Conservation (phyloP, 2,113 vertebrate genomes). For the Ardeotis arabs region DNA sequence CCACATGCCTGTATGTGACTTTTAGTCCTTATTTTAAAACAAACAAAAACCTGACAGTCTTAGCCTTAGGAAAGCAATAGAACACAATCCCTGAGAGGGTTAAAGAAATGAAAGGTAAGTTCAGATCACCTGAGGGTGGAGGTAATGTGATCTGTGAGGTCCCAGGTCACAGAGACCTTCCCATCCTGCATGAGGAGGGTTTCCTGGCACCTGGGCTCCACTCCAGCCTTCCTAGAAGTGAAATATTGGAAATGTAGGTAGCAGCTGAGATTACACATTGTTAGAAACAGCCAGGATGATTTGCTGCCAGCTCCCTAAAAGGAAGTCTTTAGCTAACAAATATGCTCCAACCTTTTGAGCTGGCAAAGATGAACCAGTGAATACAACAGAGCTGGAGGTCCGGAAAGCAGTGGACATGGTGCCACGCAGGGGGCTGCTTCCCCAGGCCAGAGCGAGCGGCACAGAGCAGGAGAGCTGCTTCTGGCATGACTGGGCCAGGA, state of each 20-base stretch:
- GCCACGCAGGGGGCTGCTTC: background rate
- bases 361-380: conserved; percentile 19
- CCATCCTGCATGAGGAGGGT: accelerated
- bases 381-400: background rate
- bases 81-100: background rate
- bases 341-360: background rate
- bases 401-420: background rate
- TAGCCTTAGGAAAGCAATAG: background rate
- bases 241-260: conserved; percentile 36
- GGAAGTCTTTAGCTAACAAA: conserved; percentile 47
- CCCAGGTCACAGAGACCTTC: background rate
- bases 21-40: background rate
- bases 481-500: background rate
- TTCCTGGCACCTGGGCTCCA: background rate
- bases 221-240: background rate
- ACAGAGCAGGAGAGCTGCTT: background rate
- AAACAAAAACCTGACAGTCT: accelerated
- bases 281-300: conserved; percentile 28
- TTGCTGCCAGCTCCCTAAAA: background rate
- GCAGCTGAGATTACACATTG: conserved; percentile 33
- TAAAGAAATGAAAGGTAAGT: background rate
- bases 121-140: background rate
- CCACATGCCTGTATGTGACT: background rate
- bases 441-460: background rate
- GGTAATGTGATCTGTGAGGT: background rate